These are phyloP conservation scores for Mythimna loreyi DNA, from an alignment of 2,888 invertebrate species.

Conservation along the genomic window DNA sequence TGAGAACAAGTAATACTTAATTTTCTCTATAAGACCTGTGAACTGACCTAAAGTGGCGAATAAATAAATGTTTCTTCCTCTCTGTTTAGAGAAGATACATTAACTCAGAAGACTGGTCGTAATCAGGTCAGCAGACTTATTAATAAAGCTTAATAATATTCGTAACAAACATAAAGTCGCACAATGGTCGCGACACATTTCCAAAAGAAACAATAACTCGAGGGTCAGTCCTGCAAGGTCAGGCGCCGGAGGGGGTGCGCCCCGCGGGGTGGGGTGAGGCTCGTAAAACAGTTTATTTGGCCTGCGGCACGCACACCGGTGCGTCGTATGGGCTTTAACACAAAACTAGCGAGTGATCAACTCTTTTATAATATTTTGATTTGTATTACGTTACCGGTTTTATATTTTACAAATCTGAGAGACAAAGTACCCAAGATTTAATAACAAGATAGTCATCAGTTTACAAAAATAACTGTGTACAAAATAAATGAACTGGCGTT, in stretches of 20 bases:
- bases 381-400: background rate
- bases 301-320: constrained; percentile 17
- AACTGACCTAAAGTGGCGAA: background rate
- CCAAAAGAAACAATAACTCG: constrained; percentile 43
- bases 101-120: background rate
- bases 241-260: background rate
- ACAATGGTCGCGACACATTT: constrained; percentile 39
- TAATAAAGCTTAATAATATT: constrained; percentile 19
- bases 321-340: constrained; percentile 1
- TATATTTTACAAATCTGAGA: background rate
- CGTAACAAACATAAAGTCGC: constrained; percentile 14
- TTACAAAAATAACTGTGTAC: no score
- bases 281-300: constrained; percentile 50
- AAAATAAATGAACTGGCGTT: no score
- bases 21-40: background rate
- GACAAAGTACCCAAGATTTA: no score
- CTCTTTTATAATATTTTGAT: background rate
- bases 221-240: constrained; percentile 34
- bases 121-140: background rate
- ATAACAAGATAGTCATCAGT: background rate
- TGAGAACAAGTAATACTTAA: background rate
- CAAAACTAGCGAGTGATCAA: background rate
- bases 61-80: background rate
- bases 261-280: background rate
- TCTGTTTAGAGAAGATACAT: background rate